Evolutionary conservation across 2,888 invertebrate species (phyloP), one percentile per base, ranked within the genome.

Genomic region (Cosmia trapezina): DNA sequence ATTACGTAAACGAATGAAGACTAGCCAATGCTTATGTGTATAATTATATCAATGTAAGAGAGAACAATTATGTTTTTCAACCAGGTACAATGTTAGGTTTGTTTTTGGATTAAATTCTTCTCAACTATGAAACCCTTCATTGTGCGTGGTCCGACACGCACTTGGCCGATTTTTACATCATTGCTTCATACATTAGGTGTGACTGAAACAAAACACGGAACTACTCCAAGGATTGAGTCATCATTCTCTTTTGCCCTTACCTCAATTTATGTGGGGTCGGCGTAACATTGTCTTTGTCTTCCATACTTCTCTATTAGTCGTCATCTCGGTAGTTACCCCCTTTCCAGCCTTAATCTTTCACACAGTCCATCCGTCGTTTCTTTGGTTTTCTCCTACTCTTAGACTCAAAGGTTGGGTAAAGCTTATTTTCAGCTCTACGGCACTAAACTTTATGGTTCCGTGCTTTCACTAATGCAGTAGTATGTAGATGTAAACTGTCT

Each of bases 391-490:
- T 1, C 4, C 17, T 3, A 22, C 60, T 17, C 22, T 1, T 43
- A 43, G 6, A 43, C 43, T 17, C 28, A 45, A 45, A 19, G n/a
- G 22, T 45, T 45, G 7, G 4, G 66, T 33, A 4, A 28, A n/a
- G 1, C 4, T 33, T 33, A 67, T 47, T 49, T 41, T 41, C 11
- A 49, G 28, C 28, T 4, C 19, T 28, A 68, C 28, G 19, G 41
- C 41, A 68, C 28, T 68, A 51, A 68, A 68, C 14, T 49, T 68
- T 68, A 51, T 37, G 49, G 28, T 41, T 22, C 8, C 12, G 12
- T 37, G 49, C 49, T 70, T 61, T 74, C n/a, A 75, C 75, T 75
- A 28, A 75, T 75, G 53, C 37, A 75, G 22, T 19, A 17, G 19
- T 53, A 60, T 2, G 53, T 72, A 47, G 37, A 63, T 72, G 37